Percentiles rank a stretch among this genome's conserved stretches.
These are phyloP conservation scores for Mastomys natalensis DNA, from an alignment of 2,113 vertebrate species.

Conservation along the genomic window DNA sequence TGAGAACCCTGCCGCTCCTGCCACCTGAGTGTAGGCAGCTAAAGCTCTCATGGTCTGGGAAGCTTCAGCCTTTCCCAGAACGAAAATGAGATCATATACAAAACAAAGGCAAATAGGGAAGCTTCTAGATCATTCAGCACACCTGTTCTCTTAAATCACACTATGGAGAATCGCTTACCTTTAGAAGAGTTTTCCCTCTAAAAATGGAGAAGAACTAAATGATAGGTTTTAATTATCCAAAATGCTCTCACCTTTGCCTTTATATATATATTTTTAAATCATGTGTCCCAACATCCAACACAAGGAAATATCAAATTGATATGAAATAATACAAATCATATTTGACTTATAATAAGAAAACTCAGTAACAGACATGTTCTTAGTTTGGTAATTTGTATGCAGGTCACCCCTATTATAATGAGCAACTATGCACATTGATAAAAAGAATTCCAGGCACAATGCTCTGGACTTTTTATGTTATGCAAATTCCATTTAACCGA, in stretches of 20 bases:
- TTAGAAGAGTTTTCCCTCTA: constrained; percentile 46
- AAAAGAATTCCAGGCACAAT: constrained; percentile 37
- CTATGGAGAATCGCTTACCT: constrained; percentile 63
- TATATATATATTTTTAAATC: constrained; percentile 25
- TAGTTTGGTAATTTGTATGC: constrained; percentile 18
- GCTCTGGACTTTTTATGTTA: constrained; percentile 42
- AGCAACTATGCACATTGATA: neutral
- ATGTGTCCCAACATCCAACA: constrained; percentile 26
- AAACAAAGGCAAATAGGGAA: constrained; percentile 66
- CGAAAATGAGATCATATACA: constrained; percentile 52
- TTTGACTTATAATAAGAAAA: constrained; percentile 55
- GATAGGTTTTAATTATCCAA: constrained; percentile 57
- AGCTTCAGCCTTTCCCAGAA: neutral
- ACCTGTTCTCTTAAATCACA: neutral
- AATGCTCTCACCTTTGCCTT: constrained; percentile 42
- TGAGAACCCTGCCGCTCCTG: constrained; percentile 29
- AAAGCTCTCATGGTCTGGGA: neutral
- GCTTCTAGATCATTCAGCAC: constrained; percentile 43
- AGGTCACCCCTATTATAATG: constrained; percentile 31
- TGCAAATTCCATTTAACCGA: constrained; percentile 28
- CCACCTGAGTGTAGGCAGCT: constrained; percentile 40
- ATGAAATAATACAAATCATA: neutral
- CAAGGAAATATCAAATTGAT: constrained; percentile 38
- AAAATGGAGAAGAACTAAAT: constrained; percentile 64
- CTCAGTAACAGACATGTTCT: neutral